A percentile compares a stretch with the other conserved stretches of the same genome.
phyloP scores from a whole-genome alignment of 2,888 invertebrate genomes.

The Polydrusus pterygomalis region DNA sequence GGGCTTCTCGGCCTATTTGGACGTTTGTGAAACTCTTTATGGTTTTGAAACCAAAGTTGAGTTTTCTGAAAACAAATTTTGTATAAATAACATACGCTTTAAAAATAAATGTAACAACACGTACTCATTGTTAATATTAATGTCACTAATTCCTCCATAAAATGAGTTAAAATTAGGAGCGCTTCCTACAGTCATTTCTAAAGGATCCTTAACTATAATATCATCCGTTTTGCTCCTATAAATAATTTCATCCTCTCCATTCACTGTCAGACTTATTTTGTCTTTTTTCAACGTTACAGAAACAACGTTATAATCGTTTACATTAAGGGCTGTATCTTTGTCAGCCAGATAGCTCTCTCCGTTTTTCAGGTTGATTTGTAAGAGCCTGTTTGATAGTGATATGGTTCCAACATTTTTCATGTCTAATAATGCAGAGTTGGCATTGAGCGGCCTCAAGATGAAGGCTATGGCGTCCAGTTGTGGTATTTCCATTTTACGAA shows the following conservation, averaged over 20 bases:
- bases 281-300: conserved; percentile 55
- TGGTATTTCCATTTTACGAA: conserved; percentile 69
- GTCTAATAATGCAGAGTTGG: conserved; percentile 59
- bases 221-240: conserved; percentile 43
- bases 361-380: conserved; percentile 47
- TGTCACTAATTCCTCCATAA: conserved; percentile 88
- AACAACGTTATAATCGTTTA: conserved; percentile 55
- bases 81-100: background rate
- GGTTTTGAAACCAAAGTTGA: conserved; percentile 76
- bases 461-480: conserved; percentile 60
- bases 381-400: conserved; percentile 43
- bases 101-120: conserved; percentile 64
- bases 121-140: conserved; percentile 87
- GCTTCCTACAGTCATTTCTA: conserved; percentile 48
- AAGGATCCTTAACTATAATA: conserved; percentile 19
- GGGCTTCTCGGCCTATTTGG: conserved; percentile 76
- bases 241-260: conserved; percentile 48
- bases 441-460: conserved; percentile 58
- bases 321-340: conserved; percentile 35
- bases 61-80: conserved; percentile 72
- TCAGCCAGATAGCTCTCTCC: conserved; percentile 45
- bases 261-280: conserved; percentile 48
- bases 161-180: conserved; percentile 67
- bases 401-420: conserved; percentile 52
- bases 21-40: conserved; percentile 80